A percentile compares a stretch with the other conserved stretches of the same genome.
Conservation (phyloP, 2,888 invertebrate genomes). For the Choreutis nemorana region DNA sequence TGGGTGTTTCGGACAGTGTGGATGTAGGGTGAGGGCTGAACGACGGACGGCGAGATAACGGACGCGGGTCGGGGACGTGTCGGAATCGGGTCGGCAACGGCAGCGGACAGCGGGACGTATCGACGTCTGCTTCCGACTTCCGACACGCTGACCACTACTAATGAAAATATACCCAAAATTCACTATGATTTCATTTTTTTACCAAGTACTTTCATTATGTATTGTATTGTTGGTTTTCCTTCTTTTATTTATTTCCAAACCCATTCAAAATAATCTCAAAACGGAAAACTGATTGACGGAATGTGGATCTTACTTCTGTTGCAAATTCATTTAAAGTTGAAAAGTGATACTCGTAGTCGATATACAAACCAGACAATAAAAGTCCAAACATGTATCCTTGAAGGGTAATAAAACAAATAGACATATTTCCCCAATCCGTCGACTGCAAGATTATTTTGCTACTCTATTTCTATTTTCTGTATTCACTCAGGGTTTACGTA, state of each 20-base stretch:
- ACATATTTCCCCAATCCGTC: slow-evolving; percentile 46
- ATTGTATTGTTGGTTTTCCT: too few species aligned
- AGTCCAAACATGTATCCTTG: too few species aligned
- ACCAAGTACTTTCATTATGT: too few species aligned
- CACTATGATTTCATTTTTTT: too few species aligned
- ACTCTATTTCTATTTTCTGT: slow-evolving; percentile 66
- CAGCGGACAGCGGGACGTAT: slow-evolving; percentile 21
- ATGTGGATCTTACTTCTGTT: too few species aligned
- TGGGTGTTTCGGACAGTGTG: slow-evolving; percentile 20
- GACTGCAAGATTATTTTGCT: slow-evolving; percentile 62
- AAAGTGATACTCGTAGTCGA: too few species aligned
- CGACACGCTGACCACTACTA: slow-evolving; percentile 40
- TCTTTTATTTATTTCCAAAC: too few species aligned
- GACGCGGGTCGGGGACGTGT: slow-evolving; percentile 5
- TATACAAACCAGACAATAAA: too few species aligned
- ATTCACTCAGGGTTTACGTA: slow-evolving; percentile 66
- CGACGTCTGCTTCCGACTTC: slow-evolving; percentile 48
- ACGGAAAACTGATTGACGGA: too few species aligned
- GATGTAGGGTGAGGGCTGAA: slow-evolving; percentile 13
- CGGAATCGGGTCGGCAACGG: slow-evolving; percentile 22
- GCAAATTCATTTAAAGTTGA: too few species aligned
- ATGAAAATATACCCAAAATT: too few species aligned
- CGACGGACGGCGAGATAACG: slow-evolving; percentile 5
- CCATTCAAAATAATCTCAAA: too few species aligned
- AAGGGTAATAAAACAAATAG: slow-evolving; percentile 17